These are phyloP conservation scores for Atta colombica DNA, from an alignment of 1,140 invertebrate species.

Conservation along the genomic window DNA sequence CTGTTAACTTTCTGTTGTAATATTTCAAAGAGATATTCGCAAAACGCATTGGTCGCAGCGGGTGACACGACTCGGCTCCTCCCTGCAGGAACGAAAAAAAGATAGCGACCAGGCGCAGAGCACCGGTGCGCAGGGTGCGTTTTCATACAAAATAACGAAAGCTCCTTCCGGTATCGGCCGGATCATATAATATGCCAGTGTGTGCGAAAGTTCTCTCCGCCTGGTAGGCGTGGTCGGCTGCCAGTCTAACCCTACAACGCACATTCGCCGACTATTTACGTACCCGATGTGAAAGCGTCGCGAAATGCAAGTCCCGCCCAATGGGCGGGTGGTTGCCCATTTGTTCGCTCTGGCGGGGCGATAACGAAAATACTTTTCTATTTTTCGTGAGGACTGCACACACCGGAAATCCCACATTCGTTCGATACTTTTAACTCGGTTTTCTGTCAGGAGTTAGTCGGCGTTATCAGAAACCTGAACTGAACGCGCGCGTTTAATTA, in stretches of 20 bases:
- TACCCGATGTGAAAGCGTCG: slow-evolving; percentile 66
- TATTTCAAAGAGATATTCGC: neutral
- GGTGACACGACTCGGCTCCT: slow-evolving; percentile 24
- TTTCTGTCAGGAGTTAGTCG: neutral
- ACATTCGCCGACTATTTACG: slow-evolving; percentile 67
- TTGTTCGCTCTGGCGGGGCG: neutral
- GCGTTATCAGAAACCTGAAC: slow-evolving; percentile 42
- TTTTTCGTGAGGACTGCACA: slow-evolving; percentile 54
- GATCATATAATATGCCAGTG: slow-evolving; percentile 35
- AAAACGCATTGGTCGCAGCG: neutral
- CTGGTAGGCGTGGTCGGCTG: slow-evolving; percentile 58
- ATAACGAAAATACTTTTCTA: slow-evolving; percentile 58
- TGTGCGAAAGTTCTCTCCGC: slow-evolving; percentile 59
- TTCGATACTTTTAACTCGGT: slow-evolving; percentile 28
- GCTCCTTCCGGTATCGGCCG: slow-evolving; percentile 55
- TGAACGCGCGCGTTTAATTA: too few relatives aligned
- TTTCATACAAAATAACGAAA: slow-evolving; percentile 62
- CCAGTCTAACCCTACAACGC: slow-evolving; percentile 63
- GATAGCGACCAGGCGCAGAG: neutral
- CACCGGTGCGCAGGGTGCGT: slow-evolving; percentile 33
- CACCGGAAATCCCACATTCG: slow-evolving; percentile 36
- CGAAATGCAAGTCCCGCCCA: slow-evolving; percentile 69
- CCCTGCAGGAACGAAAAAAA: slow-evolving; percentile 19
- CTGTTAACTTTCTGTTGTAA: neutral
- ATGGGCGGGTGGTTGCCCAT: slow-evolving; percentile 33